Conservation (phyloP, 2,113 vertebrate genomes). For the Calypte anna region DNA sequence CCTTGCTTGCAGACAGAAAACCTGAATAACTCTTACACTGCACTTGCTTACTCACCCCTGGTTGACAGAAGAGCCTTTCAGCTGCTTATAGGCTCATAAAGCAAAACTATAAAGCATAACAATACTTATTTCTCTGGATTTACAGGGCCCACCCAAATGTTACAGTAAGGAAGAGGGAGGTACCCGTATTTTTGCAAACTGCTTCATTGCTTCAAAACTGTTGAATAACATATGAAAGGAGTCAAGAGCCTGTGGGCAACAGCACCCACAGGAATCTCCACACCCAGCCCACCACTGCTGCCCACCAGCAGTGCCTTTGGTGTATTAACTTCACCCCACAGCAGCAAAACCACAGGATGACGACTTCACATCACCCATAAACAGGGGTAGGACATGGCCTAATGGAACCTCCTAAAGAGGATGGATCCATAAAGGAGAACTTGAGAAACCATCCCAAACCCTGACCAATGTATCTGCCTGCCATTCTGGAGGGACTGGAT, state of each 20-base stretch:
- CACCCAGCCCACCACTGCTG: no score
- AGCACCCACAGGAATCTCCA: not conserved
- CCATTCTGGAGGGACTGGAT: accelerated
- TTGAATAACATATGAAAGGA: not conserved
- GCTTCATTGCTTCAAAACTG: not conserved
- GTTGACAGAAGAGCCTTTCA: not conserved
- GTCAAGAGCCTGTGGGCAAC: not conserved
- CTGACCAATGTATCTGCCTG: not conserved
- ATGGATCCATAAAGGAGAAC: not conserved
- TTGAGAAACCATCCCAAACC: not conserved
- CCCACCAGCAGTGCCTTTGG: not conserved
- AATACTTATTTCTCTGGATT: not conserved
- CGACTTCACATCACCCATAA: not conserved
- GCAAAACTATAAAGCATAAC: not conserved
- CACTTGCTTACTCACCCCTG: not conserved
- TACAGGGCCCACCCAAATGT: not conserved
- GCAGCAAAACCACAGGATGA: not conserved
- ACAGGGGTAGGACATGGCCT: not conserved
- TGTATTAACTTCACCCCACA: not conserved
- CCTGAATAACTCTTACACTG: not conserved
- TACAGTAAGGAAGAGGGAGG: not conserved
- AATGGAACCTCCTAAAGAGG: not conserved
- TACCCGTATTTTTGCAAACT: not conserved
- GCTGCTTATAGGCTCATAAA: not conserved
- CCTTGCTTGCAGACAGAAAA: not conserved